Evolutionary conservation across 1,140 invertebrate species (phyloP).

Genomic region (Drosophila kurseongensis): DNA sequence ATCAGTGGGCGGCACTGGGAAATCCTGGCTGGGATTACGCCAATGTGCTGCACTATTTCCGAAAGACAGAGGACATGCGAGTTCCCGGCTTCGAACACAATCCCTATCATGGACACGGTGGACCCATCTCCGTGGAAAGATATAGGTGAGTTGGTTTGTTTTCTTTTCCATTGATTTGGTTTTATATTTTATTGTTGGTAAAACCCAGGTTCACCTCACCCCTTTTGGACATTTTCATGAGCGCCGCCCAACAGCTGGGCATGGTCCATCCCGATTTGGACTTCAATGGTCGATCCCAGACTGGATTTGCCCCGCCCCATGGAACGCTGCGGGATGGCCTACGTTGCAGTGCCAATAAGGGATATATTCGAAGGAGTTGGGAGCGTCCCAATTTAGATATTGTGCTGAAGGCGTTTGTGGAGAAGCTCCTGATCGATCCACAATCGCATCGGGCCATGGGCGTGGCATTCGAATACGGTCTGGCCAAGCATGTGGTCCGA

Average conservation of each 20-base stretch:
- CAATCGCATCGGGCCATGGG: constrained; percentile 86
- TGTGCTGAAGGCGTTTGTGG: constrained; percentile 87
- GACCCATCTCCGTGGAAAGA: constrained; percentile 89
- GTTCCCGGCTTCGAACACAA: constrained; percentile 86
- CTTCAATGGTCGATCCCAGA: constrained; percentile 90
- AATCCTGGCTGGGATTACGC: constrained; percentile 91
- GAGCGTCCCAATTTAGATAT: constrained; percentile 91
- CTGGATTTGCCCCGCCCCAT: constrained; percentile 90
- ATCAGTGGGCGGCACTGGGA: constrained; percentile 90
- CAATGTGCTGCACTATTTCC: constrained; percentile 93
- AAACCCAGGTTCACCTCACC: constrained; percentile 86
- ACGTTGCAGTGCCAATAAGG: constrained; percentile 93
- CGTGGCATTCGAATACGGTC: constrained; percentile 87
- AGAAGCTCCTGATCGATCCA: constrained; percentile 88
- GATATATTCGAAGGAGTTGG: constrained; percentile 90
- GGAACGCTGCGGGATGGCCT: constrained; percentile 93
- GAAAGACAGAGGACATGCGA: constrained; percentile 89
- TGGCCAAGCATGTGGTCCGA: constrained; percentile 84
- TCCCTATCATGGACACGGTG: constrained; percentile 89
- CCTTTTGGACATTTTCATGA: constrained; percentile 88
- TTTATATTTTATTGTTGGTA: too few relatives aligned
- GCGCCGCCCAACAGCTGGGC: constrained; percentile 87
- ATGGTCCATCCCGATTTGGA: constrained; percentile 87
- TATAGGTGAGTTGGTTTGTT: constrained; percentile 78
- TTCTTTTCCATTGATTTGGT: neutral